phyloP scores from a whole-genome alignment of 1,140 invertebrate species.

The Hycleus phaleratus region DNA sequence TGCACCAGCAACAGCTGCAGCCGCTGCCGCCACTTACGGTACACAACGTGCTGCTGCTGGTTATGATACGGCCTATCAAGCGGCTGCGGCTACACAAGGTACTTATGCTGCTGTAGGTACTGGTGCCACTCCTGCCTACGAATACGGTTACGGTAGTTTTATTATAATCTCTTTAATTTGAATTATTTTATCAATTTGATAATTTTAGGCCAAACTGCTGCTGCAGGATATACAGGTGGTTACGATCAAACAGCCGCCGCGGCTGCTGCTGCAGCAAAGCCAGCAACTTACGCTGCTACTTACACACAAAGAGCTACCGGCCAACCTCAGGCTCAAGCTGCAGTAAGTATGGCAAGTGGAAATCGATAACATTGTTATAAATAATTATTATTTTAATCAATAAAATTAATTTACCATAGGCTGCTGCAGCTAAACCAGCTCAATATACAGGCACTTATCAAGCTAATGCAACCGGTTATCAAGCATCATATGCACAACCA shows the following conservation, averaged over 20 bases:
- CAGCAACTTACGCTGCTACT: conserved; percentile 50
- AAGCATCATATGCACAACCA: conserved; percentile 39
- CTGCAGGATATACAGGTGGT: conserved; percentile 54
- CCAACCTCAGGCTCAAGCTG: conserved; percentile 42
- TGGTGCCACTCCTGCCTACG: conserved; percentile 55
- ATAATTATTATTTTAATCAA: neutral
- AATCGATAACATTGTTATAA: neutral
- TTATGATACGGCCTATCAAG: conserved; percentile 69
- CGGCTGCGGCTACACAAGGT: conserved; percentile 58
- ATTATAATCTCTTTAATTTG: conserved; percentile 32
- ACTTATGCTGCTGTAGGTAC: conserved; percentile 56
- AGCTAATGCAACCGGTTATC: conserved; percentile 39
- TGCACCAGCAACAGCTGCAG: conserved; percentile 61
- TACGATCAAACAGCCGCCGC: conserved; percentile 57
- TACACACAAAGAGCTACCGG: conserved; percentile 42
- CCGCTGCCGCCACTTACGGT: conserved; percentile 67
- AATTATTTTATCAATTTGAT: neutral
- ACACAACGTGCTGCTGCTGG: conserved; percentile 67
- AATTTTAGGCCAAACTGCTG: conserved; percentile 49
- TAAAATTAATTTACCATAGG: conserved; percentile 21
- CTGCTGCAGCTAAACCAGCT: conserved; percentile 38
- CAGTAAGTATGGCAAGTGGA: conserved; percentile 25
- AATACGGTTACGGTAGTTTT: conserved; percentile 56
- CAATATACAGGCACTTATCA: conserved; percentile 42
- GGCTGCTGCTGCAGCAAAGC: conserved; percentile 44